Conservation (phyloP, 2,888 invertebrate genomes). For the Mesochorus sp. region DNA sequence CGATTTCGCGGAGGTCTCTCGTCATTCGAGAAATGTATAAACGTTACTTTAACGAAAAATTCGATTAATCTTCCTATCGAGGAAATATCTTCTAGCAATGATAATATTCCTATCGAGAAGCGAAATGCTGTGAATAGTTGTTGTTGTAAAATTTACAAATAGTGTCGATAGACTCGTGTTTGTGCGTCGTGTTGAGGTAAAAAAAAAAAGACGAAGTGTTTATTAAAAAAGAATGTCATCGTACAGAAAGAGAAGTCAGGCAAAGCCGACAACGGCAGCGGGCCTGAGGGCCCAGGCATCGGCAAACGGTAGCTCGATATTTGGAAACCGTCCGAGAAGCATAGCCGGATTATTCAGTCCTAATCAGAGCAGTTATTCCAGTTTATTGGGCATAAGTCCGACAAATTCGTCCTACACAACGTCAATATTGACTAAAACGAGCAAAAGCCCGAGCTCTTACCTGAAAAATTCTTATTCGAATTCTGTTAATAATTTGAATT, state of each 20-base stretch:
- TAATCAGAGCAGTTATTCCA: constrained; percentile 76
- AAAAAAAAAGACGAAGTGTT: constrained; percentile 12
- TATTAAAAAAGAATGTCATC: constrained; percentile 75
- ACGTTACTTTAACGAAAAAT: not conserved
- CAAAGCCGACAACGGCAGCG: constrained; percentile 80
- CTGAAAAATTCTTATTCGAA: constrained; percentile 80
- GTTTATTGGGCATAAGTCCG: constrained; percentile 73
- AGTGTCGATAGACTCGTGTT: too few species aligned
- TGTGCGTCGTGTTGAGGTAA: not conserved
- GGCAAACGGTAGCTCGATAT: constrained; percentile 81
- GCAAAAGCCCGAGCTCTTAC: constrained; percentile 68
- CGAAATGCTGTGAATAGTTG: too few species aligned
- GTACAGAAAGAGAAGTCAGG: constrained; percentile 79
- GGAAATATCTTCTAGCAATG: too few species aligned
- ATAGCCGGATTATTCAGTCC: constrained; percentile 76
- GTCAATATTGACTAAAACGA: constrained; percentile 70
- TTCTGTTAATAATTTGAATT: constrained; percentile 81
- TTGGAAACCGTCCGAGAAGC: constrained; percentile 78
- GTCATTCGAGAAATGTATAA: constrained; percentile 11
- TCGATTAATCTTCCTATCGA: not conserved
- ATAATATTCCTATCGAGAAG: too few species aligned
- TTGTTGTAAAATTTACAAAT: too few species aligned
- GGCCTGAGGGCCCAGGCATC: constrained; percentile 80
- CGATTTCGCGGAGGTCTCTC: constrained; percentile 6
- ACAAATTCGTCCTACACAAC: constrained; percentile 73